These are phyloP conservation scores for Crotalus horridus DNA, from an alignment of 2,113 vertebrate genomes.

Conservation along the genomic window DNA sequence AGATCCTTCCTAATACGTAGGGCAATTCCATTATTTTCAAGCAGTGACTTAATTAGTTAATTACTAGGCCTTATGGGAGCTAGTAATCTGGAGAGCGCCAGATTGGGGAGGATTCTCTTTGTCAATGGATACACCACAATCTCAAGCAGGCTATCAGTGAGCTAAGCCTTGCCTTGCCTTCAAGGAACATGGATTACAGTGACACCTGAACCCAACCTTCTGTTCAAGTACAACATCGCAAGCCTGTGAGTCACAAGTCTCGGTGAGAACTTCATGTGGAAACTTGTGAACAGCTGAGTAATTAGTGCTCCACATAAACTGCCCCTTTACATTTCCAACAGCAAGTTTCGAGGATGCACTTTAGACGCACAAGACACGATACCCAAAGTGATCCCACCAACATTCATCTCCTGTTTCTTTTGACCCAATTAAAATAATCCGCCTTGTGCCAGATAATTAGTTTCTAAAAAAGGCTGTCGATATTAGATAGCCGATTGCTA, in stretches of 20 bases:
- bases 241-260: not conserved
- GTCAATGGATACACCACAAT: not conserved
- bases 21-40: not conserved
- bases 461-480: conserved; percentile 2
- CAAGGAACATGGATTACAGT: not conserved
- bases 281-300: not conserved
- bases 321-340: not conserved
- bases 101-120: not conserved
- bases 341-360: not conserved
- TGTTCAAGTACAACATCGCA: not conserved
- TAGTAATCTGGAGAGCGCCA: not conserved
- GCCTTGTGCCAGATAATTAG: conserved; percentile 8
- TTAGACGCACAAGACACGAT: no score
- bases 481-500: not conserved
- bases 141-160: not conserved
- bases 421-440: conserved; percentile 10
- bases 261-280: not conserved
- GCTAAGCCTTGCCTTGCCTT: not conserved
- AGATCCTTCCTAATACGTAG: not conserved
- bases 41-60: not conserved
- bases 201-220: not conserved
- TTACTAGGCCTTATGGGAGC: not conserved
- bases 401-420: not conserved
- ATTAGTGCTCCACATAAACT: not conserved
- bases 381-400: not conserved